A percentile compares a stretch with the other conserved stretches of the same genome.
Evolutionary conservation across 2,797 vertebrate species (phyloP).

Genomic region (Rachycentron canadum): DNA sequence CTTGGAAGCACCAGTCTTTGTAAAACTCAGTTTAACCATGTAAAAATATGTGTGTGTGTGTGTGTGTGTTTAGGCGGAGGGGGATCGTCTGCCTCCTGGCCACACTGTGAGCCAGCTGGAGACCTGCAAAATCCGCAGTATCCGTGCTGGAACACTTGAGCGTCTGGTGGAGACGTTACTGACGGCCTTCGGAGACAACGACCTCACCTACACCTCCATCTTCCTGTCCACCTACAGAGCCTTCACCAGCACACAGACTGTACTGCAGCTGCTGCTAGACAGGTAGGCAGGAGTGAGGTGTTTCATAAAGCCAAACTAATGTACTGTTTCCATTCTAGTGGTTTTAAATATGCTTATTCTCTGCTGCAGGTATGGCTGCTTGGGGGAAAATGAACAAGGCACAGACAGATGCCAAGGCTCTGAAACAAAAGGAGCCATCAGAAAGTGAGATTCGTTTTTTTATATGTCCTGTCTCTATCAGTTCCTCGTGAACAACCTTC

Average conservation of each 20-base stretch:
- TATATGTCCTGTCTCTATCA: not conserved
- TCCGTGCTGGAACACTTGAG: constrained; percentile 94
- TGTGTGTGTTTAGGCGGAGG: constrained; percentile 86
- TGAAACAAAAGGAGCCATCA: constrained; percentile 81
- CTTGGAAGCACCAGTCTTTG: not conserved
- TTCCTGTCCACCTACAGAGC: constrained; percentile 95
- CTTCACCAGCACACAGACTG: constrained; percentile 90
- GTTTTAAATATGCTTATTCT: not conserved
- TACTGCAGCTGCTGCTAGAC: constrained; percentile 92
- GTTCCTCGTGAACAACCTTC: not conserved
- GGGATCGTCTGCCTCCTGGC: constrained; percentile 92
- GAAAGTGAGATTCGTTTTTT: constrained; percentile 79
- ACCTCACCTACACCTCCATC: constrained; percentile 96
- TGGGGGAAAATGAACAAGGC: constrained; percentile 71
- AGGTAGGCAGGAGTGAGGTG: constrained; percentile 76
- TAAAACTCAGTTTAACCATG: not conserved
- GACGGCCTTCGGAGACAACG: constrained; percentile 94
- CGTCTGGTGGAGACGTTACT: constrained; percentile 96
- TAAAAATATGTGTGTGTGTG: constrained; percentile 27
- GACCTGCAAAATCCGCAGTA: constrained; percentile 95
- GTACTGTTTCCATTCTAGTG: fast-evolving
- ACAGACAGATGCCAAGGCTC: constrained; percentile 57
- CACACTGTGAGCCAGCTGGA: constrained; percentile 95
- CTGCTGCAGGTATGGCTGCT: constrained; percentile 81
- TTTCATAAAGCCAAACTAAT: not conserved